phyloP scores from a whole-genome alignment of 2,797 vertebrate species.

The Limnodromus scolopaceus region DNA sequence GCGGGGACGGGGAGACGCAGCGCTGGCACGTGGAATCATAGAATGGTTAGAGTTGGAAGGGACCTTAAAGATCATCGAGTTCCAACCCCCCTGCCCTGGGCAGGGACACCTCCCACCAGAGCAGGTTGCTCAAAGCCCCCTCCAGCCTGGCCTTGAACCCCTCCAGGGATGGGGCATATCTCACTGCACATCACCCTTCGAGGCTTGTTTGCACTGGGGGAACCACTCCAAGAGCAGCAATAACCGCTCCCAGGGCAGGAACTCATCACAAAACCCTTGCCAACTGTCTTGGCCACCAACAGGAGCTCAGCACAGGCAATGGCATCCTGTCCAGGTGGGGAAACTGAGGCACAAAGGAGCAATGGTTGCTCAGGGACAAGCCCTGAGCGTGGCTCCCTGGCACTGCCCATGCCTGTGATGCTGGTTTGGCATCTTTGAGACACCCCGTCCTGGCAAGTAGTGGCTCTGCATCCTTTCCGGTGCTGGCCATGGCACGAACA shows the following conservation, averaged over 20 bases:
- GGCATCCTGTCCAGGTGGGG: background rate
- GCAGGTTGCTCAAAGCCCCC: too few species aligned
- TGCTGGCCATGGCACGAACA: rapidly evolving
- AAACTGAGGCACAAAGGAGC: background rate
- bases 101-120: too few species aligned
- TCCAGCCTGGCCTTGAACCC: too few species aligned
- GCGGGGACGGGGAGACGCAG: rapidly evolving
- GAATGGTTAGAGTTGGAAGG: too few species aligned
- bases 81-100: too few species aligned
- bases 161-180: background rate
- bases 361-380: background rate
- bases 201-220: background rate
- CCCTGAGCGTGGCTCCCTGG: background rate
- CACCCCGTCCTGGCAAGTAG: rapidly evolving
- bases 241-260: background rate
- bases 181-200: background rate
- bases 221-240: background rate
- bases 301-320: rapidly evolving
- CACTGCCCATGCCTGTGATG: rapidly evolving
- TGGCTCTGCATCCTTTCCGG: background rate
- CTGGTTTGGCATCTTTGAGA: background rate
- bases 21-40: background rate
- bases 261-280: background rate
- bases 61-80: too few species aligned
- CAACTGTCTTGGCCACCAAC: rapidly evolving